These are phyloP conservation scores for Aegotheles bennettii DNA, from an alignment of 2,113 vertebrate species.

Conservation along the genomic window DNA sequence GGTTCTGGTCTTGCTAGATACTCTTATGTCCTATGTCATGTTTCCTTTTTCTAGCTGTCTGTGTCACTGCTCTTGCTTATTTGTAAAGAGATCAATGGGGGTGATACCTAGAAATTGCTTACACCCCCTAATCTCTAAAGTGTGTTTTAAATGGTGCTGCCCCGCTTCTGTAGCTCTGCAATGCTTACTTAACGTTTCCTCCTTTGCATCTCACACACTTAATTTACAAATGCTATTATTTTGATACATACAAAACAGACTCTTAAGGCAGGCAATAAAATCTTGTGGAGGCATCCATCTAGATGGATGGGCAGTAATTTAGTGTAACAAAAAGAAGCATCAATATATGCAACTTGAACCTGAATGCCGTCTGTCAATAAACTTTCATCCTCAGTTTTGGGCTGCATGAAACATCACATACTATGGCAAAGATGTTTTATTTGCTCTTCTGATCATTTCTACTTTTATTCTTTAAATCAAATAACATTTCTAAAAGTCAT, in stretches of 20 bases:
- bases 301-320: not conserved
- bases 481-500: not conserved
- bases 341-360: not conserved
- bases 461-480: not conserved
- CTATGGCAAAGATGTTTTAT: not conserved
- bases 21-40: not conserved
- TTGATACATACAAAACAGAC: not conserved
- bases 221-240: not conserved
- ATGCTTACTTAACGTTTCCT: not conserved
- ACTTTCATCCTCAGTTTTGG: not conserved
- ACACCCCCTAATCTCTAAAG: not conserved
- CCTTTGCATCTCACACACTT: not conserved
- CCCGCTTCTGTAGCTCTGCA: not conserved
- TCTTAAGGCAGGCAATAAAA: not conserved
- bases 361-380: not conserved
- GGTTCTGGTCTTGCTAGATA: too few relatives aligned
- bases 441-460: not conserved
- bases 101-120: not conserved
- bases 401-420: not conserved
- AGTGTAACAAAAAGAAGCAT: not conserved
- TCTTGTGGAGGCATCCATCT: not conserved
- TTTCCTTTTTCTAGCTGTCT: not conserved
- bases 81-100: not conserved
- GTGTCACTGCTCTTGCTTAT: not conserved
- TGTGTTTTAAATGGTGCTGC: not conserved